Evolutionary conservation across 2,888 invertebrate genomes (phyloP), one percentile per base, ranked within the genome.

Genomic region (Drosophila planitibia): DNA sequence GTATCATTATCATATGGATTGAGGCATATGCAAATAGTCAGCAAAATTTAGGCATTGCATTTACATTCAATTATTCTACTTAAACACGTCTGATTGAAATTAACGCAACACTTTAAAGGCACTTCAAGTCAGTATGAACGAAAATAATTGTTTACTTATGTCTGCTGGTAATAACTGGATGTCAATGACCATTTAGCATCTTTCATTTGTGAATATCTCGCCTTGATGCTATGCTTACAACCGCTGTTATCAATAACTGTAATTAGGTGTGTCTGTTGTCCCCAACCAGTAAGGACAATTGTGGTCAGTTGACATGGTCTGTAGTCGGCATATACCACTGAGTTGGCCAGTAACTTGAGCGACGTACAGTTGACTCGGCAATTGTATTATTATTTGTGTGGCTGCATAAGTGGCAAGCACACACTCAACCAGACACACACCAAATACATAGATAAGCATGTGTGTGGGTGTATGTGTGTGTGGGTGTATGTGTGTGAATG

Each of bases 291-390:
- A 28, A 22, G 37, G 52, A 16, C 57, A 54, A 41, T 2, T 35
- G 19, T 22, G 39, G 22, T 19, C 19, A 28, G 10, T 33, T 33
- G 35, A 14, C 52, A 44, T 58, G n/a, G 47, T 37, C 25, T 37
- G 35, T 28, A 22, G 54, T 2, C 2, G 37, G 59, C 39, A 39
- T 32, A 32, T 39, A 25, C 39, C 28, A 52, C 12, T 39, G 39
- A 41, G 41, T 60, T 22, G 44, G 14, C 30, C 37, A 49, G 49
- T 69, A 60, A 65, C 61, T 79, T 63, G 59, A 58, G 66, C 71
- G 37, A 63, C 57, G 39, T 62, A 61, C 79, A 69, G 64, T 74
- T 71, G 55, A 35, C 37, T 19, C 32, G 59, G 44, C 70, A 74
- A 70, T 33, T 25, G 47, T n/a, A 28, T 59, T 19, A 33, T 19